Percentiles rank a stretch among this genome's conserved stretches.
Evolutionary conservation across 2,888 invertebrate genomes (phyloP).

Genomic region (Drosophila glabriapex): DNA sequence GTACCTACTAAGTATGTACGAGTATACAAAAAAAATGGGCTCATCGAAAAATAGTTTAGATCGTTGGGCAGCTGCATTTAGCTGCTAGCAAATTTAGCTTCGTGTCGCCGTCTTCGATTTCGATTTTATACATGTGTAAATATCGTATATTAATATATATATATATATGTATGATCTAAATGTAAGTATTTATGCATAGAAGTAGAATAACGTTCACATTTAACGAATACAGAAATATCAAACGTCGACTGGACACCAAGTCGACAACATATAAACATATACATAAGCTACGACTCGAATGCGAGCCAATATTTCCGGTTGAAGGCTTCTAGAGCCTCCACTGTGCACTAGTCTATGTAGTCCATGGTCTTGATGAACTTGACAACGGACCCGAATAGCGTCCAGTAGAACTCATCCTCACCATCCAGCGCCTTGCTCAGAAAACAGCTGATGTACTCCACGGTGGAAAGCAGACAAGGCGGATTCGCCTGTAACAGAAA

Average conservation of each 20-base stretch:
- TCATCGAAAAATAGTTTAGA: conserved; percentile 28
- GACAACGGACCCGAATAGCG: conserved; percentile 97
- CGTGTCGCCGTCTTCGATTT: conserved; percentile 12
- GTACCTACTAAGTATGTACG: conserved; percentile 2
- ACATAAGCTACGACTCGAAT: conserved; percentile 27
- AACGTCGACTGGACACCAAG: conserved; percentile 24
- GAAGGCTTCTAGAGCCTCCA: not conserved
- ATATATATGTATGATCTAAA: conserved; percentile 11
- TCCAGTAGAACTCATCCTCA: conserved; percentile 99
- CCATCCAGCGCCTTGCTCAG: conserved; percentile 93
- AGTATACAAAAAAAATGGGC: conserved; percentile 39
- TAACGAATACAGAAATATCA: conserved; percentile 23
- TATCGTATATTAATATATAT: conserved; percentile 24
- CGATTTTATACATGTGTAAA: conserved; percentile 22
- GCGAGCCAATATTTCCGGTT: conserved; percentile 27
- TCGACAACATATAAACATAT: conserved; percentile 18
- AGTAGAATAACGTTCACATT: conserved; percentile 22
- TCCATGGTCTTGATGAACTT: conserved; percentile 99
- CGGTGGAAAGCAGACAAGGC: conserved; percentile 95
- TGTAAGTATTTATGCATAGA: conserved; percentile 14
- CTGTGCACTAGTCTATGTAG: conserved; percentile 71
- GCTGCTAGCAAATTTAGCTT: not conserved
- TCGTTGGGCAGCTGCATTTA: conserved; percentile 22
- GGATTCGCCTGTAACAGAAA: conserved; percentile 92
- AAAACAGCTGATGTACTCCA: conserved; percentile 98